Evolutionary conservation across 1,140 invertebrate species (phyloP), one percentile per base, ranked within the genome.

Genomic region (Ctenoplectra terminalis): DNA sequence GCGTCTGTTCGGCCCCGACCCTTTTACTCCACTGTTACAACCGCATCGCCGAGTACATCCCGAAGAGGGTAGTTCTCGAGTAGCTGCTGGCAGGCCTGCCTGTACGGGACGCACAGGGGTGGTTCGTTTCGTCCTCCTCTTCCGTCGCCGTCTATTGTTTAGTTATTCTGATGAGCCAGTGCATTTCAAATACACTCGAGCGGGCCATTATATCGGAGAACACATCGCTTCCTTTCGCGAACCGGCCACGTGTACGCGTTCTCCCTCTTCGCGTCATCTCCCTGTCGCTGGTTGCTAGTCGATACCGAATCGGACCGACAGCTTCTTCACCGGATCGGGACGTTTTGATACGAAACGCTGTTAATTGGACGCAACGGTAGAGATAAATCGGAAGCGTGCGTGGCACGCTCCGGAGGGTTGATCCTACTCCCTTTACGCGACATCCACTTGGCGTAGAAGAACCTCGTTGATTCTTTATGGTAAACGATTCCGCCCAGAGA

Each of bases 91-190:
- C 58, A 43, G 56, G 37, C 26, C 37, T 34, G 76, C 43, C 37
- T n/a, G 13, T 26, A 37, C 48, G 34, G 48, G 26, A n/a, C 29
- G 29, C 8, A 34, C 58, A 50, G 17, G 11, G 37, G 52, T n/a
- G n/a, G 56, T 8, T 3, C 64, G 64, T 54, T 15, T 40, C 13
- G 46, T 15, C 26, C 40, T 64, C 64, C 66, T 75, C 54, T 64
- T 58, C 67, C 20, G 61, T n/a, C 52, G 58, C n/a, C 70, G 69
- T 75, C 77, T 75, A 91, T 91, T 91, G 90, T 91, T 90, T 90
- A 87, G 88, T 86, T 89, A 89, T 90, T 90, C 86, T 72, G 89
- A 91, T 90, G 89, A 91, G 81, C 83, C 84, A 87, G 87, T 88
- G 77, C 80, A 84, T 87, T 85, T 86, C 78, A 84, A 89, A 87